Evolutionary conservation across 1,140 invertebrate genomes (phyloP).

Genomic region (Cheumatopsyche charites): DNA sequence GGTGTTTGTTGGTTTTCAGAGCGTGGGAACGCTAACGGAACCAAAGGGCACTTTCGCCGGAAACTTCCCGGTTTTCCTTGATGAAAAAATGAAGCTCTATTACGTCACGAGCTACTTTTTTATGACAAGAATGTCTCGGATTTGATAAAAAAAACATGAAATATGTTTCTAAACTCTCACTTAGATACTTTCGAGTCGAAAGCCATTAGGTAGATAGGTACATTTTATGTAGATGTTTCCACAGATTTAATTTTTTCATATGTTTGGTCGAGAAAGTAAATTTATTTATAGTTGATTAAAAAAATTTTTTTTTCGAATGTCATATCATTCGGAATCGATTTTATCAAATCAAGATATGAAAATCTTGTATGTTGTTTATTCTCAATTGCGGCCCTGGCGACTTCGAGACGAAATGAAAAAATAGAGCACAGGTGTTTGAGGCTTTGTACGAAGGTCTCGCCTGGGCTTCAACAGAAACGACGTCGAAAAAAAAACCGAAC

Average conservation of each 20-base stretch:
- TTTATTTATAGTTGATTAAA: no score
- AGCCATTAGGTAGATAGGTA: neutral
- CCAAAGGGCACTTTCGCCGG: constrained; percentile 35
- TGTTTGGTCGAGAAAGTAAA: no score
- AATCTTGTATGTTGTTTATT: neutral
- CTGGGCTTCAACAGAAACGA: constrained; percentile 30
- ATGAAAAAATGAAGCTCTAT: constrained; percentile 30
- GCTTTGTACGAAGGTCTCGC: constrained; percentile 32
- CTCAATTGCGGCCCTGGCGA: neutral
- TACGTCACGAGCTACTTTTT: constrained; percentile 16
- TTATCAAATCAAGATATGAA: no score
- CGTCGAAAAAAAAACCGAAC: constrained; percentile 24
- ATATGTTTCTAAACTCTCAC: neutral
- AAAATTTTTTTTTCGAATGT: neutral
- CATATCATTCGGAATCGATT: no score
- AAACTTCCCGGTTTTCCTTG: constrained; percentile 21
- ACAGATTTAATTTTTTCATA: neutral
- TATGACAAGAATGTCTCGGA: neutral
- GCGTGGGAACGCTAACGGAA: constrained; percentile 39
- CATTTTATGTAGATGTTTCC: neutral
- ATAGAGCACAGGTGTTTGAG: constrained; percentile 42
- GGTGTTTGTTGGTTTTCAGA: constrained; percentile 24
- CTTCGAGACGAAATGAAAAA: constrained; percentile 20
- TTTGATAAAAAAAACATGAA: neutral
- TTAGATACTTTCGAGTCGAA: no score